These are phyloP conservation scores for Synergus japonicus DNA, from an alignment of 2,888 invertebrate genomes.

Conservation along the genomic window DNA sequence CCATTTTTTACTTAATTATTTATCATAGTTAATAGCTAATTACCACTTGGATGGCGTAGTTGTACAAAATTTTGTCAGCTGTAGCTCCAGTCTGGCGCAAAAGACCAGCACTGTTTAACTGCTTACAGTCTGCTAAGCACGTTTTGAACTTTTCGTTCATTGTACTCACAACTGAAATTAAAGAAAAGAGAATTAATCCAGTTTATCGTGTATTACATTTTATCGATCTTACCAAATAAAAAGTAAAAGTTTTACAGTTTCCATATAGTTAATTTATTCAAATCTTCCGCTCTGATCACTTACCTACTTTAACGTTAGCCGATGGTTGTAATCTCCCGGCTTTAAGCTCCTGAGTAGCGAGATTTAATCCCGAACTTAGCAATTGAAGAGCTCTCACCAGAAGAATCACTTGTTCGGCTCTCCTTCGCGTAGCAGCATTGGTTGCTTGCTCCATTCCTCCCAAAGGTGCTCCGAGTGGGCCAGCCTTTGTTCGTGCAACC, in stretches of 20 bases:
- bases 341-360: conserved; percentile 92
- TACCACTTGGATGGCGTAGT: conserved; percentile 98
- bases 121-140: conserved; percentile 92
- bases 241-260: too few relatives aligned
- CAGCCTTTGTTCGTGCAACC: conserved; percentile 88
- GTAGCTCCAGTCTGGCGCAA: conserved; percentile 88
- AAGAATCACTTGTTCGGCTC: conserved; percentile 90
- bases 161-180: conserved; percentile 87
- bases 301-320: conserved; percentile 93
- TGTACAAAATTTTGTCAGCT: conserved; percentile 97
- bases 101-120: conserved; percentile 88
- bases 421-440: conserved; percentile 77
- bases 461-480: conserved; percentile 84
- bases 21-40: conserved; percentile 61
- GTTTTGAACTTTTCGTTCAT: conserved; percentile 95
- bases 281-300: conserved; percentile 54
- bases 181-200: conserved; percentile 18
- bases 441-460: conserved; percentile 70
- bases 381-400: conserved; percentile 95
- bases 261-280: too few relatives aligned
- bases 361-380: conserved; percentile 94
- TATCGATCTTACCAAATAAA: too few relatives aligned
- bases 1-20: neutral
- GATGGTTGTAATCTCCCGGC: conserved; percentile 93
- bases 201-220: neutral